Percentiles rank a stretch among this genome's conserved stretches.
These are phyloP conservation scores for Diphyllodes magnificus DNA, from an alignment of 2,113 vertebrate genomes.

Conservation along the genomic window DNA sequence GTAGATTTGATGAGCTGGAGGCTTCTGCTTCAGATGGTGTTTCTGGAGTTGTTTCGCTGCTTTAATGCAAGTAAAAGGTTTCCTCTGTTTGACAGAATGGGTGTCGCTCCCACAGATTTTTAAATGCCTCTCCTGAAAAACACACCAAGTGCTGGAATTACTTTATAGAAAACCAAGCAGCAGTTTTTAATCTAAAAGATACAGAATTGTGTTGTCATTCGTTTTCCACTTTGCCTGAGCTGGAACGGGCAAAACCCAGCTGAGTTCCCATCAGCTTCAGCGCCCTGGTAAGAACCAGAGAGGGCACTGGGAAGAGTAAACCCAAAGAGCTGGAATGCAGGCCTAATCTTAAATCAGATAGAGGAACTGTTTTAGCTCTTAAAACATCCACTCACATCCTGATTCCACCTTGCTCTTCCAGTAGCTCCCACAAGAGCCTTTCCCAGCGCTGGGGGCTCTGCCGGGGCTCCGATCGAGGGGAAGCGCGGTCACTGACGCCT, in stretches of 20 bases:
- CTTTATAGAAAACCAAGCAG: background rate
- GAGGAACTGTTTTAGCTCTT: background rate
- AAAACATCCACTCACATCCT: no score
- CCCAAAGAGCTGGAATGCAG: background rate
- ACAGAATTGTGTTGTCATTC: background rate
- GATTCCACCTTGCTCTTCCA: background rate
- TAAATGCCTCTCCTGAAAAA: background rate
- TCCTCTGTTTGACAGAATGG: background rate
- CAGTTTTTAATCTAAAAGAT: background rate
- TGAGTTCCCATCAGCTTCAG: background rate
- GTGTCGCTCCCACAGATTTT: background rate
- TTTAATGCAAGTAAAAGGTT: background rate
- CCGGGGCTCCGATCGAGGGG: rapidly evolving
- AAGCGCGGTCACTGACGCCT: rapidly evolving
- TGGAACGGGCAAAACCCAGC: background rate
- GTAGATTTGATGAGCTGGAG: background rate
- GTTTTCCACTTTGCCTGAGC: background rate
- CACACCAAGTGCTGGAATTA: background rate
- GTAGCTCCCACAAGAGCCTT: background rate
- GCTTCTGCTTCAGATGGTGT: background rate
- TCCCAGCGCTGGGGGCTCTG: background rate
- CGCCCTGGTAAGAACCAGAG: background rate
- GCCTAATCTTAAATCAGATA: background rate
- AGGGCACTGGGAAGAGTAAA: background rate
- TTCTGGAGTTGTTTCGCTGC: background rate